These are phyloP conservation scores for cattle (Bos taurus) DNA, from an alignment of 2,113 vertebrate genomes.

Conservation along the genomic window ARS-UCD2.0 NC_037347.1:23404501-23405000, in stretches of 20 bases:
- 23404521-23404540: not conserved
- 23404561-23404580: not conserved
- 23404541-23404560: not conserved
- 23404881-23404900: not conserved
- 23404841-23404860: not conserved
- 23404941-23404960: not conserved
- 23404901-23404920: not conserved
- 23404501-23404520: not conserved
- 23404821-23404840: not conserved
- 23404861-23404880: not conserved
- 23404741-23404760: not conserved
- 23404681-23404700: not conserved
- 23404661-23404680: not conserved
- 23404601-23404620: not conserved
- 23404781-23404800: not conserved
- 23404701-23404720: not conserved
- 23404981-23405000: not conserved
- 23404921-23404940: not conserved
- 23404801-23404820: not conserved
- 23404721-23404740: not conserved
- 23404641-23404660: not conserved
- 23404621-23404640: not conserved
- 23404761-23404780: not conserved
- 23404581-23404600: not conserved
- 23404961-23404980: not conserved